phyloP scores from a whole-genome alignment of 2,888 invertebrate genomes.

The Troglohyphantes excavatus region DNA sequence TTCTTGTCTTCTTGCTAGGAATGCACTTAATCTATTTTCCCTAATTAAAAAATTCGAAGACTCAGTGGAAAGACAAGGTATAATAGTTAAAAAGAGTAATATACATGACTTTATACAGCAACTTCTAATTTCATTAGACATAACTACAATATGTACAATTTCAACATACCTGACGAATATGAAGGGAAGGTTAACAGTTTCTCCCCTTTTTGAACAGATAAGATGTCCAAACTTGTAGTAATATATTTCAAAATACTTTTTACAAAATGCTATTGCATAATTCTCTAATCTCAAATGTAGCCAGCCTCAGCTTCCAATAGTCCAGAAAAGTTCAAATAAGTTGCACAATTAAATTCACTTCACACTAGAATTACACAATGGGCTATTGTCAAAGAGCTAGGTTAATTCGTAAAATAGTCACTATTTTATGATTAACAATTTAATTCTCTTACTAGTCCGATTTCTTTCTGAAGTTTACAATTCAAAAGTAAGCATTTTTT shows the following conservation, averaged over 20 bases:
- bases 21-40: conserved; percentile 22
- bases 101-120: conserved; percentile 51
- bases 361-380: no score
- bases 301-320: neutral
- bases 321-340: neutral
- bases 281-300: neutral
- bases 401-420: no score
- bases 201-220: neutral
- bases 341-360: neutral
- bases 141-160: conserved; percentile 46
- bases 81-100: conserved; percentile 54
- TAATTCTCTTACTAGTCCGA: no score
- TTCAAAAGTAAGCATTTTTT: no score
- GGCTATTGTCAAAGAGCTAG: no score
- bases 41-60: neutral
- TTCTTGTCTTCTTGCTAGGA: neutral
- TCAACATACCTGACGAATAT: neutral
- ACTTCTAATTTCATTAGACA: conserved; percentile 12
- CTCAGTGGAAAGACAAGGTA: conserved; percentile 52
- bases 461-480: no score
- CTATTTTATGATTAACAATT: no score
- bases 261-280: neutral
- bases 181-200: neutral
- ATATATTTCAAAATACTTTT: neutral
- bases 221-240: neutral